Conservation (phyloP, 2,113 vertebrate species). For the Bettongia penicillata region DNA sequence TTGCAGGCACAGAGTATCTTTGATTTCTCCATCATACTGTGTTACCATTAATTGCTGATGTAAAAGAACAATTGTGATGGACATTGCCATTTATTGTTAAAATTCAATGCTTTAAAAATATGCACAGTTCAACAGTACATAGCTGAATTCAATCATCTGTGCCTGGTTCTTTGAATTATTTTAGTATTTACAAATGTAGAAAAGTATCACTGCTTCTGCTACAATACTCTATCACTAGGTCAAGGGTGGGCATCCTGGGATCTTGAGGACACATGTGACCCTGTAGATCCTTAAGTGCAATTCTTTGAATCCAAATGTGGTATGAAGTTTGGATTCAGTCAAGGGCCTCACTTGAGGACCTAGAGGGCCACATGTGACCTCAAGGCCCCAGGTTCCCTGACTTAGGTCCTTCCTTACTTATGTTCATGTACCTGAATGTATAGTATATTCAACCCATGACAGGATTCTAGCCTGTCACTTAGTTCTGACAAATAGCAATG, state of each 20-base stretch:
- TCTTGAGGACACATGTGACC: no score
- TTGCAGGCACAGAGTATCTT: slow-evolving; percentile 72
- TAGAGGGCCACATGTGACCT: no score
- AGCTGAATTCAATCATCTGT: background rate
- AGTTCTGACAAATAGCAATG: background rate
- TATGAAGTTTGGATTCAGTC: no score
- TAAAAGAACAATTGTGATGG: slow-evolving; percentile 44
- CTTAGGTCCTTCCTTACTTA: background rate
- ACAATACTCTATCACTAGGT: background rate
- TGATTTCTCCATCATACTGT: slow-evolving; percentile 71
- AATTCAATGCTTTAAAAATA: slow-evolving; percentile 66
- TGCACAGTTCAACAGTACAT: slow-evolving; percentile 57
- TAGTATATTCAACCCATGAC: background rate
- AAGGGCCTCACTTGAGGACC: no score
- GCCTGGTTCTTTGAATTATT: slow-evolving; percentile 29
- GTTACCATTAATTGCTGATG: slow-evolving; percentile 74
- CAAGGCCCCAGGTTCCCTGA: no score
- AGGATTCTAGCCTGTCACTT: slow-evolving; percentile 31
- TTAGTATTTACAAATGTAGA: slow-evolving; percentile 17
- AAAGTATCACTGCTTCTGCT: background rate
- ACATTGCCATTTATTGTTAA: slow-evolving; percentile 60
- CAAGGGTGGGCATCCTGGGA: background rate
- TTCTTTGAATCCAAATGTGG: no score
- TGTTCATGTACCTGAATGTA: slow-evolving; percentile 24
- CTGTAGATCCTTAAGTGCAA: no score